phyloP scores from a whole-genome alignment of 2,888 invertebrate species.

The Drosophila vallismaia region DNA sequence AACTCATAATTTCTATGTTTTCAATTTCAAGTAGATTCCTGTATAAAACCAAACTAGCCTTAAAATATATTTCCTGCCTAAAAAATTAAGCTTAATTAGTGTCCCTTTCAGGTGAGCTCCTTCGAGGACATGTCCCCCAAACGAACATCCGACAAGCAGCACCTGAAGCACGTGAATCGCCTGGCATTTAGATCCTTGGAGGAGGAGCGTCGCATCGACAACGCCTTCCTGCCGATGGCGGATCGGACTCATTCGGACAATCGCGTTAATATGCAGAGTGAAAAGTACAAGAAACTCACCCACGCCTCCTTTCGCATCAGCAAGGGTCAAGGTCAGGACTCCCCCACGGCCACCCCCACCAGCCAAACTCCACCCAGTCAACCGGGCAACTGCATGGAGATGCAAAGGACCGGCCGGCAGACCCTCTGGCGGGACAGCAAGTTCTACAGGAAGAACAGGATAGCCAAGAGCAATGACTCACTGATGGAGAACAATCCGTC shows the following conservation, averaged over 20 bases:
- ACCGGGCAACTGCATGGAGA: slow-evolving; percentile 58
- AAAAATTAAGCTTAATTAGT: slow-evolving; percentile 27
- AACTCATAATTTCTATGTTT: not conserved
- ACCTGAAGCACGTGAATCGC: slow-evolving; percentile 82
- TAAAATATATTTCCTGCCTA: not conserved
- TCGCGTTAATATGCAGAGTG: slow-evolving; percentile 82
- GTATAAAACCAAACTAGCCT: too few relatives aligned
- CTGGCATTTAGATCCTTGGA: slow-evolving; percentile 83
- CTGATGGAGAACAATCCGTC: slow-evolving; percentile 79
- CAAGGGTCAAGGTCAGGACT: slow-evolving; percentile 77
- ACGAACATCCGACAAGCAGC: slow-evolving; percentile 71
- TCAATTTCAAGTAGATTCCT: too few relatives aligned
- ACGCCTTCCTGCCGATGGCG: slow-evolving; percentile 83
- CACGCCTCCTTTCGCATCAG: slow-evolving; percentile 83
- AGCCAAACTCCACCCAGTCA: slow-evolving; percentile 36
- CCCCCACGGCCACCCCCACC: slow-evolving; percentile 60
- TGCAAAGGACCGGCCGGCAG: slow-evolving; percentile 80
- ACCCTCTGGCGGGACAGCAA: slow-evolving; percentile 83
- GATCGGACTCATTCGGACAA: slow-evolving; percentile 83
- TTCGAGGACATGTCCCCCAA: slow-evolving; percentile 84
- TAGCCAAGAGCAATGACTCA: slow-evolving; percentile 84
- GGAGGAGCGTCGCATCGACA: slow-evolving; percentile 84
- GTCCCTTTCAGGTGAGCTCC: slow-evolving; percentile 74
- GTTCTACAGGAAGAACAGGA: slow-evolving; percentile 83
- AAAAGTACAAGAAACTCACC: slow-evolving; percentile 83